A percentile compares a stretch with the other conserved stretches of the same genome.
Conservation (phyloP, 2,113 vertebrate species). For the Pangasianodon hypophthalmus region DNA sequence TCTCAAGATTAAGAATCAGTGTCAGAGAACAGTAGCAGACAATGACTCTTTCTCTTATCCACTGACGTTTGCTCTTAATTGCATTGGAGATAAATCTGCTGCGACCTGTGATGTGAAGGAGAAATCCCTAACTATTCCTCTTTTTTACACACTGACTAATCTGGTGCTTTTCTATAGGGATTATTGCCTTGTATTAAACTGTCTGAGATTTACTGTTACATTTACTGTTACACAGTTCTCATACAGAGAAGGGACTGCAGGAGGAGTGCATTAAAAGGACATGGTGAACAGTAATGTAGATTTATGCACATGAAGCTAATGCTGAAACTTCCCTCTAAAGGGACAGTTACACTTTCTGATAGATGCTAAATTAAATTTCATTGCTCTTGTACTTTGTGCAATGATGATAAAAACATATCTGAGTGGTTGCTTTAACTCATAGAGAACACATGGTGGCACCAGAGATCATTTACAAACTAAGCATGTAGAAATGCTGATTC, state of each 20-base stretch:
- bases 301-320: background rate
- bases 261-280: background rate
- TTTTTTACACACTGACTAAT: conserved; percentile 25
- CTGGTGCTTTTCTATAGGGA: conserved; percentile 28
- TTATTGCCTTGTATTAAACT: conserved; percentile 63
- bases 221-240: background rate
- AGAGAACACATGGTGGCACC: conserved; percentile 38
- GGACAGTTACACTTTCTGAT: too few relatives aligned
- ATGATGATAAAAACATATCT: background rate
- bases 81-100: background rate
- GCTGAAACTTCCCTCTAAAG: background rate
- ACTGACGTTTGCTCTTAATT: conserved; percentile 35
- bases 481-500: background rate
- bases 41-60: conserved; percentile 1
- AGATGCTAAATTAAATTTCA: background rate
- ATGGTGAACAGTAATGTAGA: background rate
- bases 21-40: background rate
- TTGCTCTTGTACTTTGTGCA: background rate
- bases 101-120: background rate
- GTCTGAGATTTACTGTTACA: conserved; percentile 56
- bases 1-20: conserved; percentile 28
- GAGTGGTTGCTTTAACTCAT: background rate
- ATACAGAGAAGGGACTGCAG: background rate
- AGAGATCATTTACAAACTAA: background rate
- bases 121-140: conserved; percentile 45